These are phyloP conservation scores for Ditylenchus weischeri DNA, from an alignment of 2,888 invertebrate genomes.

Conservation along the genomic window DNA sequence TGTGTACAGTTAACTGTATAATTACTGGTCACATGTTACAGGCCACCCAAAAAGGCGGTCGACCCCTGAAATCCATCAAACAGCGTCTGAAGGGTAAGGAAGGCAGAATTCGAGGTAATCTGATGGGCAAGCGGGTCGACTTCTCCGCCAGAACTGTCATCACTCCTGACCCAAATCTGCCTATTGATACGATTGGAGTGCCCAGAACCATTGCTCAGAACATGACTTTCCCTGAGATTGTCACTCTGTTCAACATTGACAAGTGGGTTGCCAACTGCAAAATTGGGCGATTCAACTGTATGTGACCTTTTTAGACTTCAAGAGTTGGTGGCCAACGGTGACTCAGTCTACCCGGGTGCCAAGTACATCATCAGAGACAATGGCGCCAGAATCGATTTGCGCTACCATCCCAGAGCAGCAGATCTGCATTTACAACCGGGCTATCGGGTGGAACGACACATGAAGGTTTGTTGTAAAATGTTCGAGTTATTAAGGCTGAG, in stretches of 20 bases:
- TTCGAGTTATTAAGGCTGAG: too few relatives aligned
- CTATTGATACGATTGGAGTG: constrained; percentile 89
- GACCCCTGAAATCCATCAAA: constrained; percentile 94
- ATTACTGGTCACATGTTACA: constrained; percentile 32
- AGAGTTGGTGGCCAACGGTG: constrained; percentile 89
- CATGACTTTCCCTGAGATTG: constrained; percentile 96
- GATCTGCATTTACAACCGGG: constrained; percentile 82
- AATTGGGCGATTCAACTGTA: neutral
- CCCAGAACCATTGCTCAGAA: constrained; percentile 97
- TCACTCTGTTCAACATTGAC: constrained; percentile 98
- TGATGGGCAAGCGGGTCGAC: constrained; percentile 99
- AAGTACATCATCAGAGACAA: constrained; percentile 98
- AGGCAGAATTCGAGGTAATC: constrained; percentile 95
- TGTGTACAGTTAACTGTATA: neutral
- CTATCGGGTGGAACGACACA: constrained; percentile 81
- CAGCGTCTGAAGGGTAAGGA: constrained; percentile 93
- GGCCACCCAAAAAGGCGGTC: constrained; percentile 98
- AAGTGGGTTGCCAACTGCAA: constrained; percentile 65
- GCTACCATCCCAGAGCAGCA: constrained; percentile 95
- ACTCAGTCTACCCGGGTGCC: constrained; percentile 97
- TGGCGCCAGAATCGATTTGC: constrained; percentile 92
- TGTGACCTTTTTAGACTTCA: constrained; percentile 67
- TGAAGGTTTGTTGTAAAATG: constrained; percentile 60
- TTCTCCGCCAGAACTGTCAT: constrained; percentile 95
- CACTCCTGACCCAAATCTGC: constrained; percentile 64